A percentile compares a stretch with the other conserved stretches of the same genome.
phyloP scores from a whole-genome alignment of 2,888 invertebrate genomes.

The Onchidella celtica region DNA sequence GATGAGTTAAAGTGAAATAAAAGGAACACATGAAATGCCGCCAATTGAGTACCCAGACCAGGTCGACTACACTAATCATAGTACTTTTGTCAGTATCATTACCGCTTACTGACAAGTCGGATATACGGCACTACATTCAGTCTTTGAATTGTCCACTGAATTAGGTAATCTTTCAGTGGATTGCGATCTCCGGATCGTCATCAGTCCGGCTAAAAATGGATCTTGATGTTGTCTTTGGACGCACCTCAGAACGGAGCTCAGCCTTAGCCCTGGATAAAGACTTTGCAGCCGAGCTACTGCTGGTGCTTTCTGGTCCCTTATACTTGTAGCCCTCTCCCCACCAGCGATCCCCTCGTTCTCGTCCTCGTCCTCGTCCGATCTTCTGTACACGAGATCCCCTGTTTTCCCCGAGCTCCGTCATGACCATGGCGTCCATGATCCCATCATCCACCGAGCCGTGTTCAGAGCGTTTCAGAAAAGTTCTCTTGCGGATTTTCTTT shows the following conservation, averaged over 20 bases:
- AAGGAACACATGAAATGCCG: no score
- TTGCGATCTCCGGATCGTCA: background rate
- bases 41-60: no score
- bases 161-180: background rate
- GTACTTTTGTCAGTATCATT: no score
- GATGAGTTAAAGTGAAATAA: no score
- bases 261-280: slow-evolving; percentile 1
- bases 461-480: slow-evolving; percentile 48
- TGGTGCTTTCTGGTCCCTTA: no score
- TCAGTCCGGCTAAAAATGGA: background rate
- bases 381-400: background rate
- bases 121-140: no score
- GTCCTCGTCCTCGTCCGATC: background rate
- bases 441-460: slow-evolving; percentile 53
- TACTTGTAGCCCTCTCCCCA: background rate
- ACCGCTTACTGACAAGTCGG: no score
- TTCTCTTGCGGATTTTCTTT: slow-evolving; percentile 51
- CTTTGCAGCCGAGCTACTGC: background rate
- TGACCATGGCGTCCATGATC: slow-evolving; percentile 71
- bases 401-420: slow-evolving; percentile 65
- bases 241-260: slow-evolving; percentile 31
- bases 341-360: background rate
- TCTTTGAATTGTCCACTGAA: no score
- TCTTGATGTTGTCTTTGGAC: background rate
- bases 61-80: no score